Conservation (phyloP, 2,113 vertebrate species). For the Oxyura jamaicensis region DNA sequence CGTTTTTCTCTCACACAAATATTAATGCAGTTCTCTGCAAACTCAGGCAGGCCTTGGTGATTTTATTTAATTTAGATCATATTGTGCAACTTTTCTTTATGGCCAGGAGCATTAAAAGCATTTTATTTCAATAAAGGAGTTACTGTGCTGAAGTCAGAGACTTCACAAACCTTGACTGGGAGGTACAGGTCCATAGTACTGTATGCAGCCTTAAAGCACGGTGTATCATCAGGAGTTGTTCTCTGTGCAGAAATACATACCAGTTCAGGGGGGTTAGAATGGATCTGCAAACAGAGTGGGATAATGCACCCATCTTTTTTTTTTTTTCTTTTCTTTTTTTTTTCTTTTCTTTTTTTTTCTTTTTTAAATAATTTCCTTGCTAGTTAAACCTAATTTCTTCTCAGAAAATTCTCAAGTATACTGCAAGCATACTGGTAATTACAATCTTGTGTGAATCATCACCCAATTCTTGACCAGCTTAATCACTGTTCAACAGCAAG, state of each 20-base stretch:
- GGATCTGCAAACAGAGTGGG: not conserved
- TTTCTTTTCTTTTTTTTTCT: too few relatives aligned
- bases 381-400: not conserved
- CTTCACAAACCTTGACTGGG: not conserved
- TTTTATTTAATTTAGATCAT: not conserved
- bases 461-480: not conserved
- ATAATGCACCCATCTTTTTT: not conserved
- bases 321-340: too few relatives aligned
- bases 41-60: not conserved
- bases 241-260: not conserved
- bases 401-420: not conserved
- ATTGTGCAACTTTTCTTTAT: not conserved
- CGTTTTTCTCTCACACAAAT: not conserved
- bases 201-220: accelerated
- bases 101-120: not conserved
- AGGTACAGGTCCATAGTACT: not conserved
- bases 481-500: not conserved
- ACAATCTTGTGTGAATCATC: not conserved
- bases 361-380: too few relatives aligned
- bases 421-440: not conserved
- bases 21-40: not conserved
- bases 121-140: not conserved
- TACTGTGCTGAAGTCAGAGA: not conserved
- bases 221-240: not conserved
- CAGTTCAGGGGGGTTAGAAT: not conserved